Percentiles rank a stretch among this genome's conserved stretches.
Conservation (phyloP, 2,113 vertebrate species). For the Mastomys natalensis region DNA sequence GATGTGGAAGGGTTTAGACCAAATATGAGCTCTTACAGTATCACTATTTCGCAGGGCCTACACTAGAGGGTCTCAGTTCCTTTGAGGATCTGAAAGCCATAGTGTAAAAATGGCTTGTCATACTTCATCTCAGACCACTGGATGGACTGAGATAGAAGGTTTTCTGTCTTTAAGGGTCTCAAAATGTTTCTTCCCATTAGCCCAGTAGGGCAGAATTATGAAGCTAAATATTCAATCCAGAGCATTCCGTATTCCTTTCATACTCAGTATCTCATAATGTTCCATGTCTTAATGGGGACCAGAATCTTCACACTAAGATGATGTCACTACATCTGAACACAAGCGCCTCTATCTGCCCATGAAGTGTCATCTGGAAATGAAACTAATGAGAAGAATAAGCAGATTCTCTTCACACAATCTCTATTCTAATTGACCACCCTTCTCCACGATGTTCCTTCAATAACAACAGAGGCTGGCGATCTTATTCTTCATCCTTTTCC, state of each 20-base stretch:
- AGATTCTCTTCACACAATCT: not conserved
- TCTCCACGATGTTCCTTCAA: not conserved
- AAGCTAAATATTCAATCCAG: not conserved
- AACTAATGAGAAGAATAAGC: not conserved
- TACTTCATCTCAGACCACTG: not conserved
- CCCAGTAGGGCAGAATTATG: not conserved
- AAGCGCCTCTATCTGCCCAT: not conserved
- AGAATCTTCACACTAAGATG: not conserved
- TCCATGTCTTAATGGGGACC: not conserved
- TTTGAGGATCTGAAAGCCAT: not conserved
- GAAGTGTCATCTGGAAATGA: not conserved
- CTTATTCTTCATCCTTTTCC: slow-evolving; percentile 12
- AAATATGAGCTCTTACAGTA: not conserved
- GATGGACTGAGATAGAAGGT: not conserved
- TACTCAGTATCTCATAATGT: not conserved
- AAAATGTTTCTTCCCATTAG: not conserved
- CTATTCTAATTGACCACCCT: not conserved
- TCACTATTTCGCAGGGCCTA: not conserved
- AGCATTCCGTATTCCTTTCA: not conserved
- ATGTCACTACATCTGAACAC: not conserved
- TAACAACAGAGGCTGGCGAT: not conserved
- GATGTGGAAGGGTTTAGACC: not conserved
- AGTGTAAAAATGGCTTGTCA: not conserved
- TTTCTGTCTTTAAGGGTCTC: not conserved
- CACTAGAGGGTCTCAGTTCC: not conserved